Conservation (phyloP, 2,113 vertebrate genomes). For the Orthonyx spaldingii region DNA sequence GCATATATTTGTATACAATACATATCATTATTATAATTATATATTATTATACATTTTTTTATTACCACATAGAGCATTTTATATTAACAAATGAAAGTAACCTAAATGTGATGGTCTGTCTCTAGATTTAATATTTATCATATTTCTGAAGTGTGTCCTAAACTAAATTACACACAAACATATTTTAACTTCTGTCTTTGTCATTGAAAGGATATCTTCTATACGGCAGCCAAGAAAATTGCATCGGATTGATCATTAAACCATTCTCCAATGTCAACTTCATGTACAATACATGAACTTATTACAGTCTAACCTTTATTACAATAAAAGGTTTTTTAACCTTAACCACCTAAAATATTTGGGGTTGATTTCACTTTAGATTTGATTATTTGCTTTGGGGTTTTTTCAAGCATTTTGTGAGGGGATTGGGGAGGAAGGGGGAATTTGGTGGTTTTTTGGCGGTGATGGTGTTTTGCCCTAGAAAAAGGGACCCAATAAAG, state of each 20-base stretch:
- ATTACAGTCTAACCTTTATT: not conserved
- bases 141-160: not conserved
- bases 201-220: not conserved
- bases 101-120: not conserved
- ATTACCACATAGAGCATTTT: not conserved
- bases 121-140: not conserved
- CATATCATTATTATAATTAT: not conserved
- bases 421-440: fast-evolving
- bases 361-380: not conserved
- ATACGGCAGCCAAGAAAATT: fast-evolving
- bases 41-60: no score
- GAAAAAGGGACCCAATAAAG: not conserved
- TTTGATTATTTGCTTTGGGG: fast-evolving
- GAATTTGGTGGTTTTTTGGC: not conserved
- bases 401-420: not conserved
- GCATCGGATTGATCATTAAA: not conserved
- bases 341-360: not conserved
- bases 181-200: not conserved
- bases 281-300: not conserved
- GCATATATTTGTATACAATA: not conserved
- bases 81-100: not conserved
- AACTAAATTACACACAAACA: not conserved
- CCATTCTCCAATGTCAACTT: not conserved
- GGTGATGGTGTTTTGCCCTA: fast-evolving
- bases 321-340: not conserved